Base-by-base conservation (phyloP, 2,888 invertebrate genomes). In the Scaptodrosophila latifasciaeformis region DNA sequence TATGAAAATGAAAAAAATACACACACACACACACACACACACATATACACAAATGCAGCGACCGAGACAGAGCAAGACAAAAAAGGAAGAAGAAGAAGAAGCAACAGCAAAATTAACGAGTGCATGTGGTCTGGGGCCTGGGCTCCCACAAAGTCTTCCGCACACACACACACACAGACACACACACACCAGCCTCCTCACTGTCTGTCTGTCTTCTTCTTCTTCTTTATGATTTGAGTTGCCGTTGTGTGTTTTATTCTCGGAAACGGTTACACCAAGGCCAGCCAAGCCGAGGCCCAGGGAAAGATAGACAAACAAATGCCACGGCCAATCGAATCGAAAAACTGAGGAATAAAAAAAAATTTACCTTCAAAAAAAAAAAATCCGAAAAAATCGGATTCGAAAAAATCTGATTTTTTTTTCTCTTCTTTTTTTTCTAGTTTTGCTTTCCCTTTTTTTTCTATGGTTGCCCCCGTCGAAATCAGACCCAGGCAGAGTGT, bases 251-350 rank as follows among this genome's bases (percentile, higher is more conserved):
- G 54, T 59, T 63, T 51, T 68, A 67, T 82, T 82, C 82, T 82
- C 70, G 70, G 83, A 82, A 83, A 80, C 67, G 70, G 75, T 77
- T 78, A 76, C 52, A 66, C 67, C 83, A 83, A 83, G 82, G 82
- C 80, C 80, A 76, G 66, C 66, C 59, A 53, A 12, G 35, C 10
- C 13, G 21, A 43, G 19, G 24, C 30, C 24, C 46, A 39, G 50
- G 10, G 27, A 50, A 45, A 63, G 51, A 37, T 54, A 50, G 57
- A 70, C 61, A 65, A 59, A 68, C 55, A 64, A 48, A 62, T 60
- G 49, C 50, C 51, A 50, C 43, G 48, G 2, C 18, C 15, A 1
- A 46, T n/a, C n/a, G n/a, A n/a, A n/a, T n/a, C n/a, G n/a, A n/a
- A n/a, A n/a, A n/a, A n/a, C n/a, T n/a, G n/a, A n/a, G n/a, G n/a